Evolutionary conservation across 2,797 vertebrate species (phyloP).

Genomic region (Cyclopterus lumpus): DNA sequence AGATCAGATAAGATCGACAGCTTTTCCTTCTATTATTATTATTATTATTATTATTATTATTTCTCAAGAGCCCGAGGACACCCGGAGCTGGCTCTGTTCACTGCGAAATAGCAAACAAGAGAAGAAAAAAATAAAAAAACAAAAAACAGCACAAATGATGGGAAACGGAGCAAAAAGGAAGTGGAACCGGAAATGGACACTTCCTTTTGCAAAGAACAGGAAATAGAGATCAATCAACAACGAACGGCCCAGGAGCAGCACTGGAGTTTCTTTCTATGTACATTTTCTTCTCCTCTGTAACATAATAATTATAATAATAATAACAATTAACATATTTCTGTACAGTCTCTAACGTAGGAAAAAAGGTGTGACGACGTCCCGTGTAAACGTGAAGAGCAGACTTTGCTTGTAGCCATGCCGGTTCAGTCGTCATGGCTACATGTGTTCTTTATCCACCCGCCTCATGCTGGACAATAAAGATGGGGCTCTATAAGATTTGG

Average conservation of each 20-base stretch:
- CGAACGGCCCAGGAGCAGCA: conserved; percentile 70
- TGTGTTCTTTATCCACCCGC: conserved; percentile 63
- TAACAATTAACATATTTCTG: conserved; percentile 67
- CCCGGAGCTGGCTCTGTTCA: conserved; percentile 31
- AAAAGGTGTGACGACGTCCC: conserved; percentile 61
- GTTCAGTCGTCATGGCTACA: conserved; percentile 71
- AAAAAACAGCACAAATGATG: neutral
- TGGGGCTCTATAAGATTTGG: conserved; percentile 60
- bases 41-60: conserved; percentile 1
- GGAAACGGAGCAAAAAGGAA: conserved; percentile 33
- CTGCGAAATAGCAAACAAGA: conserved; percentile 12
- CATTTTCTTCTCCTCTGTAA: conserved; percentile 67
- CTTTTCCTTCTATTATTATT: conserved; percentile 35
- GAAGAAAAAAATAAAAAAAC: neutral
- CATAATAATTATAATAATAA: conserved; percentile 66
- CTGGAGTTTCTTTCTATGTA: conserved; percentile 74
- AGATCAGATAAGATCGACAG: conserved; percentile 10
- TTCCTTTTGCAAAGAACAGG: conserved; percentile 55
- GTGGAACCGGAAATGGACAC: conserved; percentile 65
- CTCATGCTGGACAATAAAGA: conserved; percentile 62
- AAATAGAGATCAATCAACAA: conserved; percentile 53
- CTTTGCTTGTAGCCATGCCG: conserved; percentile 55
- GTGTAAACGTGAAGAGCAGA: conserved; percentile 75
- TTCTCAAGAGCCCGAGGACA: conserved; percentile 12
- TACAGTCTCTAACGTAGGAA: conserved; percentile 69